Evolutionary conservation across 2,113 vertebrate species (phyloP).

Genomic region (Cebus imitator): DNA sequence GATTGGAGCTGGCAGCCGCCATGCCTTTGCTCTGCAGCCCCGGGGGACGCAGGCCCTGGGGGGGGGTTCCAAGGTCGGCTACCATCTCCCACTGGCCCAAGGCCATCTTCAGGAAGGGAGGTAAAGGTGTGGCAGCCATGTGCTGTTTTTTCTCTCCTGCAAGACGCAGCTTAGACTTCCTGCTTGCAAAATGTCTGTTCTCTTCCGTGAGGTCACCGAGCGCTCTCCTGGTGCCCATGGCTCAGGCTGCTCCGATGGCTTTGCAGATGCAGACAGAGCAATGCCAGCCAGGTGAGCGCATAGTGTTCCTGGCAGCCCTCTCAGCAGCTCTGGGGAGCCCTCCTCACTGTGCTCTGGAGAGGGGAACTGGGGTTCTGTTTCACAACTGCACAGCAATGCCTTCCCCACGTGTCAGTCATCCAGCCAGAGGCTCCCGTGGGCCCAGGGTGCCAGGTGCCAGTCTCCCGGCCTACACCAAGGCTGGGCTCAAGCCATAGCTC

Average conservation of each 20-base stretch:
- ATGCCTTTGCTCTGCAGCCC: neutral
- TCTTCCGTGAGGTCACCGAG: neutral
- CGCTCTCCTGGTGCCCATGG: neutral
- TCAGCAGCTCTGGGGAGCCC: fast-evolving
- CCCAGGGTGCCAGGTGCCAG: neutral
- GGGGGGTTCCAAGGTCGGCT: neutral
- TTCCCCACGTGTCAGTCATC: neutral
- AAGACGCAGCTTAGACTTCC: neutral
- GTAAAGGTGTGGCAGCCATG: fast-evolving
- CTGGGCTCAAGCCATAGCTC: neutral
- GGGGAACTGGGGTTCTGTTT: neutral
- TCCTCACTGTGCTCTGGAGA: neutral
- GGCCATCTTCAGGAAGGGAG: neutral
- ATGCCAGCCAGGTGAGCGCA: neutral
- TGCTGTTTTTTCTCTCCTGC: neutral
- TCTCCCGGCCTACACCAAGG: neutral
- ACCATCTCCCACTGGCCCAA: neutral
- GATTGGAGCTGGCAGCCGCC: fast-evolving
- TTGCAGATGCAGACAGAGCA: neutral
- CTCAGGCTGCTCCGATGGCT: neutral
- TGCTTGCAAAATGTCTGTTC: neutral
- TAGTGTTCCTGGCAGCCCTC: neutral
- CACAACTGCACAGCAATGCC: fast-evolving
- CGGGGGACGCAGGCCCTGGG: neutral
- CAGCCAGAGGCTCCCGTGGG: neutral